Evolutionary conservation across 2,797 vertebrate species (phyloP).

Genomic region (Smutsia temminckii): DNA sequence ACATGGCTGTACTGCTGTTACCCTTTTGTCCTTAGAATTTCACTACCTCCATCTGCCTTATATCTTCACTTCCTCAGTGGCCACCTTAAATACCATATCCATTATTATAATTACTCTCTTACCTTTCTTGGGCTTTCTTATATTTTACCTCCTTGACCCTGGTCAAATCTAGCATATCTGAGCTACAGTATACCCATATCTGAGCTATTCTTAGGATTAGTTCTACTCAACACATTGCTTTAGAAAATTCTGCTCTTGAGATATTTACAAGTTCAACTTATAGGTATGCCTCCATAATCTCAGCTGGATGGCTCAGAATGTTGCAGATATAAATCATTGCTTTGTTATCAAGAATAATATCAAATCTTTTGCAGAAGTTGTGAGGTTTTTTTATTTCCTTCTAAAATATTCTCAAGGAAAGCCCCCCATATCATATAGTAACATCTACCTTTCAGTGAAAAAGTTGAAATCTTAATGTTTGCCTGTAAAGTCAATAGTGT

Average conservation of each 20-base stretch:
- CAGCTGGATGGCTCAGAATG: not conserved
- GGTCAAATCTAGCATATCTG: not conserved
- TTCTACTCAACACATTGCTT: not conserved
- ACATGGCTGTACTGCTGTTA: not conserved
- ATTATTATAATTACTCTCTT: not conserved
- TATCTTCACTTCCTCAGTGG: not conserved
- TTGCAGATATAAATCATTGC: not conserved
- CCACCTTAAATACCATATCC: not conserved
- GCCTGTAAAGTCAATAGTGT: not conserved
- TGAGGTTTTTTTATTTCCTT: not conserved
- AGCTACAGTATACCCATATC: not conserved
- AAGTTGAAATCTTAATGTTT: not conserved
- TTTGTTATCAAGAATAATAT: not conserved
- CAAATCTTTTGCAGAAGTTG: slow-evolving; percentile 22
- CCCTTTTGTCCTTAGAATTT: not conserved
- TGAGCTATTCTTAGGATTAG: not conserved
- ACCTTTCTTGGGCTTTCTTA: not conserved
- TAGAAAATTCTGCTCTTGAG: not conserved
- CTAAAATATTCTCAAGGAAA: slow-evolving; percentile 36
- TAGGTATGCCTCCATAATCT: not conserved
- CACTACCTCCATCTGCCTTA: not conserved
- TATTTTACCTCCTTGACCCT: not conserved
- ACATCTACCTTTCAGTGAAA: not conserved
- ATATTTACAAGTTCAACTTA: not conserved
- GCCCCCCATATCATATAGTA: not conserved